Percentiles rank a stretch among this genome's conserved stretches.
These are phyloP conservation scores for Halichoeres trimaculatus DNA, from an alignment of 2,113 vertebrate species.

Conservation along the genomic window DNA sequence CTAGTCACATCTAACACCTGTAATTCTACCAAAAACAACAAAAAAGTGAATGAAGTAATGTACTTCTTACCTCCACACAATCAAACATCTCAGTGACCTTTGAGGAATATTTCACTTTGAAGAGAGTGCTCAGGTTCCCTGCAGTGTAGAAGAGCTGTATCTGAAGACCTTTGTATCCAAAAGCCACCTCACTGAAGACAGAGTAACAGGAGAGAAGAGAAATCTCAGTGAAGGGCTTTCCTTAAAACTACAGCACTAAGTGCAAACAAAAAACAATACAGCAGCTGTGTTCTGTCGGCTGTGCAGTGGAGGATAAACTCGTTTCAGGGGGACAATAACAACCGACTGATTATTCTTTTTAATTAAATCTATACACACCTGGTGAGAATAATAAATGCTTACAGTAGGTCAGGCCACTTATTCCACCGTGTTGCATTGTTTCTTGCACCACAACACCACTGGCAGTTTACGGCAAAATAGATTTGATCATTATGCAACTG, in stretches of 20 bases:
- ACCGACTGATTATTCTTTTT: constrained; percentile 20
- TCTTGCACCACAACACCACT: constrained; percentile 37
- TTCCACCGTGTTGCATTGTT: constrained; percentile 53
- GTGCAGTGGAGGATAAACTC: not conserved
- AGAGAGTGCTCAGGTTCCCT: constrained; percentile 94
- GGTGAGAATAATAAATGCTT: constrained; percentile 23
- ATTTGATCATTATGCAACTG: constrained; percentile 75
- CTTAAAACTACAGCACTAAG: not conserved
- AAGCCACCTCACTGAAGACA: constrained; percentile 91
- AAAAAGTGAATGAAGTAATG: not conserved
- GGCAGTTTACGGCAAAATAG: constrained; percentile 56
- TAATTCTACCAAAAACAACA: not conserved
- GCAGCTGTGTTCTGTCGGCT: not conserved
- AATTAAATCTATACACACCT: constrained; percentile 31
- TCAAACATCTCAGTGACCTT: constrained; percentile 95
- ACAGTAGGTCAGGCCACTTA: constrained; percentile 21
- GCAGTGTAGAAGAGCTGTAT: constrained; percentile 95
- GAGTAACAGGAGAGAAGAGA: not conserved
- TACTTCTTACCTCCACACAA: constrained; percentile 91
- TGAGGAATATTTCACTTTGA: constrained; percentile 92
- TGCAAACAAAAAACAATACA: constrained; percentile 9
- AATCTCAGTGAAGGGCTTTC: not conserved
- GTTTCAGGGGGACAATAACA: constrained; percentile 14
- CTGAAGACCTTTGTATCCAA: constrained; percentile 98
- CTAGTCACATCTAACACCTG: no score